A percentile compares a stretch with the other conserved stretches of the same genome.
Conservation (phyloP, 2,797 vertebrate genomes). For the Thripadectes ignobilis region DNA sequence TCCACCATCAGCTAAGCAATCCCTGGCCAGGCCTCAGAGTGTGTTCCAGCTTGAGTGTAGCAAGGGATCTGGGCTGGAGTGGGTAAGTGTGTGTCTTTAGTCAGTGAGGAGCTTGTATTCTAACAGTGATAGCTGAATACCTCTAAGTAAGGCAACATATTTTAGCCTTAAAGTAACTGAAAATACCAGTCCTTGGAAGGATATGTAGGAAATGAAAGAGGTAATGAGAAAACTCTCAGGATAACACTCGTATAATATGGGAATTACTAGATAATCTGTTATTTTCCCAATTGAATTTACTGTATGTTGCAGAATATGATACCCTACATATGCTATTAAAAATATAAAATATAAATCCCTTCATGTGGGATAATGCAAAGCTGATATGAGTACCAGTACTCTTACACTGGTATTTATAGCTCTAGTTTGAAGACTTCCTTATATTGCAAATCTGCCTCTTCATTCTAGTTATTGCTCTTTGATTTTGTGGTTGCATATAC, state of each 20-base stretch:
- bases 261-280: background rate
- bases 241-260: background rate
- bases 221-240: background rate
- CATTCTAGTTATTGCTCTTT: slow-evolving; percentile 22
- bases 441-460: background rate
- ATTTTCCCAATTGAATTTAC: background rate
- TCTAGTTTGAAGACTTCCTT: background rate
- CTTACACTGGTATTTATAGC: background rate
- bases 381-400: background rate
- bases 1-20: background rate
- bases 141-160: background rate
- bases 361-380: background rate
- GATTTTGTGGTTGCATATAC: background rate
- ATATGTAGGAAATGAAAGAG: background rate
- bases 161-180: background rate
- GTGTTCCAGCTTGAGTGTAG: background rate
- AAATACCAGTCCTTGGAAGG: background rate
- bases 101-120: background rate
- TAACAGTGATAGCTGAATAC: background rate
- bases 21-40: background rate
- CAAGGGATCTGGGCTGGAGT: accelerated
- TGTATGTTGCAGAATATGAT: background rate
- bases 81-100: background rate
- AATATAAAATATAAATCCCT: background rate
- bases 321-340: background rate